These are phyloP conservation scores for Sphenopsis melanotis DNA, from an alignment of 2,797 vertebrate species.

Conservation along the genomic window DNA sequence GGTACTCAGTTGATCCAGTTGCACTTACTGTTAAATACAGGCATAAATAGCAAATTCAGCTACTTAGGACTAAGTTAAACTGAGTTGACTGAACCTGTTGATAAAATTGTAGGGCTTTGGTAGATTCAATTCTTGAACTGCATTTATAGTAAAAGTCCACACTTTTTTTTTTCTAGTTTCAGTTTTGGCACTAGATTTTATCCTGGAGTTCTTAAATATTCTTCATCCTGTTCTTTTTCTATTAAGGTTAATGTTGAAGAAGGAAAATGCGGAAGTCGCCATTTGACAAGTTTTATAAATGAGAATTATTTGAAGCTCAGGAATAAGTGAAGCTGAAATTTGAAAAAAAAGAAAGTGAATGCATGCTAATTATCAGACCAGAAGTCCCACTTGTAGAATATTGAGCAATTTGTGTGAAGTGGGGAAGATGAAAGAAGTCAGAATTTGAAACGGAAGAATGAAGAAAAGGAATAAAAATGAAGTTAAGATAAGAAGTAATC, in stretches of 20 bases:
- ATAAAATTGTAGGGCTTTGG: conserved; percentile 50
- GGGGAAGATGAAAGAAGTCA: conserved; percentile 90
- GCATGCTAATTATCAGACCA: conserved; percentile 96
- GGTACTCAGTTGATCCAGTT: conserved; percentile 28
- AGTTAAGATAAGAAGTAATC: conserved; percentile 99
- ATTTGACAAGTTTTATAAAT: conserved; percentile 96
- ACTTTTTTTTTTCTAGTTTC: conserved; percentile 79
- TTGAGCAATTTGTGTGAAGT: conserved; percentile 87
- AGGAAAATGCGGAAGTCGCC: conserved; percentile 98
- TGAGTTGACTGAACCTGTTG: conserved; percentile 51
- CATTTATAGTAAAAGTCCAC: conserved; percentile 71
- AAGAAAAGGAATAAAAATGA: conserved; percentile 97
- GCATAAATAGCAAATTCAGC: conserved; percentile 62
- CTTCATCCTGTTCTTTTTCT: conserved; percentile 99
- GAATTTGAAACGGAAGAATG: conserved; percentile 99
- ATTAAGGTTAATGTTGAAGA: conserved; percentile 99
- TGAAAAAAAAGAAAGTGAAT: conserved; percentile 90
- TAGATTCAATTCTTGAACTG: conserved; percentile 74
- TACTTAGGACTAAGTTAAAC: conserved; percentile 39
- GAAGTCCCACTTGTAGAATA: conserved; percentile 87
- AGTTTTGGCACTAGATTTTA: conserved; percentile 84
- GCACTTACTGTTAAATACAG: conserved; percentile 64
- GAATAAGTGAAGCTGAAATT: conserved; percentile 98
- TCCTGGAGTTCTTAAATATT: conserved; percentile 92
- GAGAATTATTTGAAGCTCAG: conserved; percentile 97